phyloP scores from a whole-genome alignment of 2,797 vertebrate genomes.

The Xenops minutus region DNA sequence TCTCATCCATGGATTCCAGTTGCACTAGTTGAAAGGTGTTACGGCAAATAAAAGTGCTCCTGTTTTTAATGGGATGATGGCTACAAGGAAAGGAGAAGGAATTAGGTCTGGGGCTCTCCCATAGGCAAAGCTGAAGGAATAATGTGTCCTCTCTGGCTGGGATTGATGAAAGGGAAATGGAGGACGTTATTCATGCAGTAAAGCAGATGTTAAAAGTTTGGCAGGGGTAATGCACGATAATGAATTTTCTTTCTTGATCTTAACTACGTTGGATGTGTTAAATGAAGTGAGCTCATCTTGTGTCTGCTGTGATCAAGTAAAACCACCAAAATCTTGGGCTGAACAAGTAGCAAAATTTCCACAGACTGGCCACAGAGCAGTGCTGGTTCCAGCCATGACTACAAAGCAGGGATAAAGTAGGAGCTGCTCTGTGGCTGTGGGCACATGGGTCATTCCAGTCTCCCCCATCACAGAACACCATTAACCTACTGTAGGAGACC shows the following conservation, averaged over 20 bases:
- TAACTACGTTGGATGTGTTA: slow-evolving; percentile 18
- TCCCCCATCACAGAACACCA: neutral
- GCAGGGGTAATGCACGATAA: neutral
- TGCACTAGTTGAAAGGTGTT: neutral
- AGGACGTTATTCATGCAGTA: neutral
- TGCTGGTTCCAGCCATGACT: neutral
- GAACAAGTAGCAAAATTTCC: neutral
- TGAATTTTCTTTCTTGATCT: neutral
- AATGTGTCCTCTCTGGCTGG: neutral
- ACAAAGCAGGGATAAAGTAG: neutral
- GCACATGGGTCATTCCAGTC: neutral
- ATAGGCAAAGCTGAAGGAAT: neutral
- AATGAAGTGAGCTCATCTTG: slow-evolving; percentile 18
- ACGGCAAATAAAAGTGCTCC: neutral
- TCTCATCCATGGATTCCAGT: neutral
- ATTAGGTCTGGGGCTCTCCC: neutral
- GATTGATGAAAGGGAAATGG: neutral
- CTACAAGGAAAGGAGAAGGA: neutral
- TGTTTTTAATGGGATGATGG: neutral
- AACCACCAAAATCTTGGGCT: neutral
- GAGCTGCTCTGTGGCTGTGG: neutral
- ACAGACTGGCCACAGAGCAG: neutral
- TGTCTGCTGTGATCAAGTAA: neutral
- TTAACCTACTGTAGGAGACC: neutral
- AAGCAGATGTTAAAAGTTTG: neutral